Base-by-base conservation (phyloP, 2,797 vertebrate species). In the Hybognathus amarus region DNA sequence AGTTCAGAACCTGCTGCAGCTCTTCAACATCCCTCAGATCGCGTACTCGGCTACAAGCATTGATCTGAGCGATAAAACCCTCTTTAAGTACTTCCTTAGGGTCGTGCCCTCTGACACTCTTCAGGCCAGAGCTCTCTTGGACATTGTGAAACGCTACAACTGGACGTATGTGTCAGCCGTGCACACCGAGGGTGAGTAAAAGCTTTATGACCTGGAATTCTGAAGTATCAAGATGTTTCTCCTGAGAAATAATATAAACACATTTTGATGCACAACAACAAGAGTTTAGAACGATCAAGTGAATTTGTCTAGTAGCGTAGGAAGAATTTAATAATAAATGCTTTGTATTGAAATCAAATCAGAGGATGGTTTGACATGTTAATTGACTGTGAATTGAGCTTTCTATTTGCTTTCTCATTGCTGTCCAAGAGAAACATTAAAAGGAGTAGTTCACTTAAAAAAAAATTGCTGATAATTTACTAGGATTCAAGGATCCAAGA, bases 131-230 rank as follows among this genome's bases (percentile, higher is more conserved):
- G 98, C 98, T 80, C 97, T 99, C 90, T 94, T 99, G 91, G 98
- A 99, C 90, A 99, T 99, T 61, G 98, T 99, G 89, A 97, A 98
- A 88, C 95, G 96, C 5, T 98, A 99, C 95, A 99, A 99, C 92
- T 99, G 98, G 98, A 99, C 98, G 85, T 99, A 99, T 66, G 98
- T 99, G 79, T 99, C 98, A 5, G 97, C 98, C 2, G 96, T 99
- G 80, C 98, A 99, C 93, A 99, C 98, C 2, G 98, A 99, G 95
- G 98, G 98, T 99, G 93, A 96, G 97, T 69, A n/a, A 22, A 20
- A 27, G 63, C 27, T 66, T 18, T 63, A 24, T 54, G 20, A 20
- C 0, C 54, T n/a, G 11, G 38, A 22, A 9, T 11, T 4, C 30
- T 30, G 17, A 73, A 73, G 47, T 22, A 45, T 45, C n/a, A 24